phyloP scores from a whole-genome alignment of 2,888 invertebrate species.

The Criorhina ranunculi region DNA sequence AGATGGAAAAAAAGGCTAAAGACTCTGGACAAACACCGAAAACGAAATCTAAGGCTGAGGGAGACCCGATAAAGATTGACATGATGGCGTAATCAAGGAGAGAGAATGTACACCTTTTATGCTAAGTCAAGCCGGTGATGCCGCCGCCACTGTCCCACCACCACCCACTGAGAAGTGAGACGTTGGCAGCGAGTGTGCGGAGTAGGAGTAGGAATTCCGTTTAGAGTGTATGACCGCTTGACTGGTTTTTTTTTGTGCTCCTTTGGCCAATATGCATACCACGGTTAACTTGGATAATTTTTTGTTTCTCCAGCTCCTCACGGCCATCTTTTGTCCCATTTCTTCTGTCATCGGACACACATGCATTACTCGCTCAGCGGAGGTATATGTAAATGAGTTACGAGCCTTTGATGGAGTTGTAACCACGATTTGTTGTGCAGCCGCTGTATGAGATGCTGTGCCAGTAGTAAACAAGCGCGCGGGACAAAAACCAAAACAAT shows the following conservation, averaged over 20 bases:
- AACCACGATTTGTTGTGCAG: constrained; percentile 73
- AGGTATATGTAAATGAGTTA: constrained; percentile 77
- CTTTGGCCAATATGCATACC: constrained; percentile 60
- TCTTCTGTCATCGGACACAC: constrained; percentile 72
- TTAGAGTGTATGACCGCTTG: constrained; percentile 71
- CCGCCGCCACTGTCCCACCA: constrained; percentile 47
- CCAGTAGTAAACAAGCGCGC: constrained; percentile 66
- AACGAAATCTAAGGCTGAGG: constrained; percentile 42
- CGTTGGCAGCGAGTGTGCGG: too few relatives aligned
- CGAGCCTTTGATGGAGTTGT: constrained; percentile 77
- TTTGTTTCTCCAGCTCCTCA: constrained; percentile 36
- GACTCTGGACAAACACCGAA: constrained; percentile 44
- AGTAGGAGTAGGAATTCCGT: constrained; percentile 63
- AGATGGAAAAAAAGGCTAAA: constrained; percentile 40
- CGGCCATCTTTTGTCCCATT: constrained; percentile 74
- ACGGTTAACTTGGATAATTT: constrained; percentile 60
- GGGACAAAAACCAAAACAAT: constrained; percentile 65
- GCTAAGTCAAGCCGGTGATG: constrained; percentile 33
- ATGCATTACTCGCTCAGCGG: constrained; percentile 47
- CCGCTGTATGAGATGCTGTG: constrained; percentile 19
- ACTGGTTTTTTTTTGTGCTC: constrained; percentile 55
- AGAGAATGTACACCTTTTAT: constrained; percentile 66
- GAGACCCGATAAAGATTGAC: constrained; percentile 64
- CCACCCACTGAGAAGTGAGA: too few relatives aligned
- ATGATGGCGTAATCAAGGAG: constrained; percentile 72